These are phyloP conservation scores for Aselliscus stoliczkanus DNA, from an alignment of 2,797 vertebrate genomes.

Conservation along the genomic window DNA sequence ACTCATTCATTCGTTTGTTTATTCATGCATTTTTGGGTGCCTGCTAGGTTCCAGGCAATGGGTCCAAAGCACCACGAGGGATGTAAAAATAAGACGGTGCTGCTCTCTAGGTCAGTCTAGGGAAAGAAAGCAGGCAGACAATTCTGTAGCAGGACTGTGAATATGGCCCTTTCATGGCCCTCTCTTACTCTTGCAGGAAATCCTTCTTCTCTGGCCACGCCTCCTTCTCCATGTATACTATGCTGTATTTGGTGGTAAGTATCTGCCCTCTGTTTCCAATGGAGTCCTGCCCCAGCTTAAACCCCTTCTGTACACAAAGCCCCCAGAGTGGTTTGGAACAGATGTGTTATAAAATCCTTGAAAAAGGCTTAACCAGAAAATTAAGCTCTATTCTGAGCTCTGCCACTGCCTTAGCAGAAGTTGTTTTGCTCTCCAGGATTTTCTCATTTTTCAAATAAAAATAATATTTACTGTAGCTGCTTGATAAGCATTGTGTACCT, in stretches of 20 bases:
- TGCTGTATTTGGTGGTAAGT: constrained; percentile 99
- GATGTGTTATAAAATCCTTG: background rate
- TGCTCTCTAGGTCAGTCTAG: background rate
- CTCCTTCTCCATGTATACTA: constrained; percentile 97
- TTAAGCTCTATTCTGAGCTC: background rate
- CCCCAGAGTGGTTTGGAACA: background rate
- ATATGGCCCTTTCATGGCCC: constrained; percentile 39
- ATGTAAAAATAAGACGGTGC: background rate
- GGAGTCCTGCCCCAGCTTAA: background rate
- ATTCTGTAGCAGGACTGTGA: background rate
- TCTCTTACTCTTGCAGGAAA: constrained; percentile 87
- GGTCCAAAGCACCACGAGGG: background rate
- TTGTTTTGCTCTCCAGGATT: background rate
- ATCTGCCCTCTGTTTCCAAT: background rate
- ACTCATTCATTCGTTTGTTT: background rate
- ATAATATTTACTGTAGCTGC: background rate
- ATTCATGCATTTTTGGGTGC: background rate
- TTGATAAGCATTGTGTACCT: background rate
- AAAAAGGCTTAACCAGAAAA: background rate
- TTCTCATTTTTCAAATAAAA: constrained; percentile 8
- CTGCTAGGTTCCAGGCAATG: background rate
- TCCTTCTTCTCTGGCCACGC: constrained; percentile 99
- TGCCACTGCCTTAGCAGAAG: background rate
- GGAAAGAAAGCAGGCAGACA: background rate
- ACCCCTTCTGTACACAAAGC: background rate